Conservation (phyloP, 2,888 invertebrate species). For the Trissoscelio sp. region DNA sequence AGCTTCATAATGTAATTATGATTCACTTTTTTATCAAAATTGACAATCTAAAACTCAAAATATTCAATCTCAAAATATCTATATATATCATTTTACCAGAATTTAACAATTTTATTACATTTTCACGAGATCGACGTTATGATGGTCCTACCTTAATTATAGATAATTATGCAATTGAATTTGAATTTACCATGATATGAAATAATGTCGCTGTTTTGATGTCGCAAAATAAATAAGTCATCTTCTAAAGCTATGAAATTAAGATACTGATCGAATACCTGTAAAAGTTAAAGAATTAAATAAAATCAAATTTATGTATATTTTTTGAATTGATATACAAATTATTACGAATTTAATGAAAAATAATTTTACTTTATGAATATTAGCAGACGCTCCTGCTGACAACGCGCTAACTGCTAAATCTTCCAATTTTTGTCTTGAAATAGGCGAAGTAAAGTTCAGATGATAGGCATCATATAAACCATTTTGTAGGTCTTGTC, state of each 20-base stretch:
- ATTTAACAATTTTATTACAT: too few species aligned
- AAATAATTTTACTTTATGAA: conserved; percentile 89
- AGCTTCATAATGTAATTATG: conserved; percentile 8
- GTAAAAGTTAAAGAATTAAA: conserved; percentile 70
- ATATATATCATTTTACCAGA: too few species aligned
- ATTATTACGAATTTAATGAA: neutral
- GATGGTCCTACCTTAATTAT: too few species aligned
- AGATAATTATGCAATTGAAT: too few species aligned
- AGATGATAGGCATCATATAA: conserved; percentile 97
- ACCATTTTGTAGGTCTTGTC: conserved; percentile 94
- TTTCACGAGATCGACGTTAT: too few species aligned
- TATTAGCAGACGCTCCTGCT: conserved; percentile 94
- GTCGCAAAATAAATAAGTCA: conserved; percentile 96
- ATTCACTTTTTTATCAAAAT: too few species aligned
- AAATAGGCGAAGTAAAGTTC: conserved; percentile 98
- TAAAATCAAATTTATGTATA: neutral
- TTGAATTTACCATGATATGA: conserved; percentile 92
- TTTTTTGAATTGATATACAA: neutral
- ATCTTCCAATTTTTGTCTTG: conserved; percentile 96
- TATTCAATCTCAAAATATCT: too few species aligned
- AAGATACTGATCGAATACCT: conserved; percentile 98
- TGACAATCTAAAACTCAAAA: too few species aligned
- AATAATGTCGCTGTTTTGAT: conserved; percentile 94
- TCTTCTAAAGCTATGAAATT: conserved; percentile 99
- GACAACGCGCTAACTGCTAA: conserved; percentile 96